A percentile compares a stretch with the other conserved stretches of the same genome.
These are phyloP conservation scores for Altica lythri DNA, from an alignment of 2,888 invertebrate species.

Conservation along the genomic window DNA sequence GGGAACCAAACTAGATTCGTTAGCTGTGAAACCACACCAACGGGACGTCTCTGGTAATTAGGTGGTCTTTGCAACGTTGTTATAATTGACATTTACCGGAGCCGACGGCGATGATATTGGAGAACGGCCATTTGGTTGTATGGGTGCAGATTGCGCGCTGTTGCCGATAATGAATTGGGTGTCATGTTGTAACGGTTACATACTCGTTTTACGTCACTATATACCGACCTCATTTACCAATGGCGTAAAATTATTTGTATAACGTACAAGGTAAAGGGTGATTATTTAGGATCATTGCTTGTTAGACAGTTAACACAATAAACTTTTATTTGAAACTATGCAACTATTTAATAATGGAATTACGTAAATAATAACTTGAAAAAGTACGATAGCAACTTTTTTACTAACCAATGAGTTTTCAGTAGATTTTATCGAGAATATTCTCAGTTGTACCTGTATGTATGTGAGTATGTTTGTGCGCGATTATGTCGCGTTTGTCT, in stretches of 20 bases:
- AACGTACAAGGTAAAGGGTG: too few species aligned
- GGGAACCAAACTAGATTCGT: background rate
- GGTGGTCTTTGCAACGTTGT: slow-evolving; percentile 36
- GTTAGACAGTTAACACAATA: too few species aligned
- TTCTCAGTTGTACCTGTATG: too few species aligned
- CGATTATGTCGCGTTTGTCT: too few species aligned
- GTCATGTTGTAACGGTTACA: slow-evolving; percentile 31
- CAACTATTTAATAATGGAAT: too few species aligned
- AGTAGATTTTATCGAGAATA: too few species aligned
- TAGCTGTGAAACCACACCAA: slow-evolving; percentile 13
- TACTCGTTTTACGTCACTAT: slow-evolving; percentile 21
- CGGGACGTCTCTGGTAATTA: slow-evolving; percentile 40
- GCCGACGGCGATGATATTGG: slow-evolving; percentile 35
- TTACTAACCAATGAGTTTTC: too few species aligned
- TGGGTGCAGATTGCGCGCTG: slow-evolving; percentile 32
- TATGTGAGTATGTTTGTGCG: too few species aligned
- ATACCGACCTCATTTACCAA: slow-evolving; percentile 11
- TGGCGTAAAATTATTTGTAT: slow-evolving; percentile 24
- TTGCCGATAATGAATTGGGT: slow-evolving; percentile 34
- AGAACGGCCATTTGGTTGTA: slow-evolving; percentile 37
- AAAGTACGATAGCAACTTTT: too few species aligned
- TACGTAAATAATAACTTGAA: too few species aligned
- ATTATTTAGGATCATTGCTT: too few species aligned
- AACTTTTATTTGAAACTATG: too few species aligned
- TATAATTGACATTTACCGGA: slow-evolving; percentile 43